Conservation (phyloP, 2,888 invertebrate species). For the Eurytoma californica region DNA sequence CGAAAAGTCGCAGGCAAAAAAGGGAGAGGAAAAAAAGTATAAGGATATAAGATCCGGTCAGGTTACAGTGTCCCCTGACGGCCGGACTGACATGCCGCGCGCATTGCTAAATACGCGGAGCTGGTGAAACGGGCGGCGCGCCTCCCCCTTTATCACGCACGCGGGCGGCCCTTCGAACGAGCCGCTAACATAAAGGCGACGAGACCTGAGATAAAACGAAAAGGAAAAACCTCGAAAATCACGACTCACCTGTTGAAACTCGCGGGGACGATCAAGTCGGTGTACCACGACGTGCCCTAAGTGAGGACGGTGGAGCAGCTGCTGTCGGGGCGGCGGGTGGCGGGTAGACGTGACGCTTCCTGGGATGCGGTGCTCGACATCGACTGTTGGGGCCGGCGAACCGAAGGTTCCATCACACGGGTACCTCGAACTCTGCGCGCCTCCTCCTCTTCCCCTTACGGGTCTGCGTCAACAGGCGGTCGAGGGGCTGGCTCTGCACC, state of each 20-base stretch:
- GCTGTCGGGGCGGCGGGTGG: neutral
- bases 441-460: neutral
- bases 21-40: neutral
- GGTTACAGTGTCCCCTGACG: constrained; percentile 22
- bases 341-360: neutral
- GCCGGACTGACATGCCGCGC: neutral
- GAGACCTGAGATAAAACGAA: neutral
- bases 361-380: neutral
- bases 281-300: neutral
- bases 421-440: neutral
- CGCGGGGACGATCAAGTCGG: neutral
- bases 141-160: constrained; percentile 37
- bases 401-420: constrained; percentile 23
- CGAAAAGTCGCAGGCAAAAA: neutral
- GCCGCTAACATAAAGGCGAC: neutral
- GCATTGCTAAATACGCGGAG: constrained; percentile 25
- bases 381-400: constrained; percentile 7
- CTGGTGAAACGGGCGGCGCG: constrained; percentile 47
- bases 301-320: constrained; percentile 11
- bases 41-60: neutral
- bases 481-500: neutral
- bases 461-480: too few species aligned
- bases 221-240: neutral
- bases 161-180: neutral
- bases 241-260: neutral